Evolutionary conservation across 2,113 vertebrate genomes (phyloP).

Genomic region (Mastomys natalensis): DNA sequence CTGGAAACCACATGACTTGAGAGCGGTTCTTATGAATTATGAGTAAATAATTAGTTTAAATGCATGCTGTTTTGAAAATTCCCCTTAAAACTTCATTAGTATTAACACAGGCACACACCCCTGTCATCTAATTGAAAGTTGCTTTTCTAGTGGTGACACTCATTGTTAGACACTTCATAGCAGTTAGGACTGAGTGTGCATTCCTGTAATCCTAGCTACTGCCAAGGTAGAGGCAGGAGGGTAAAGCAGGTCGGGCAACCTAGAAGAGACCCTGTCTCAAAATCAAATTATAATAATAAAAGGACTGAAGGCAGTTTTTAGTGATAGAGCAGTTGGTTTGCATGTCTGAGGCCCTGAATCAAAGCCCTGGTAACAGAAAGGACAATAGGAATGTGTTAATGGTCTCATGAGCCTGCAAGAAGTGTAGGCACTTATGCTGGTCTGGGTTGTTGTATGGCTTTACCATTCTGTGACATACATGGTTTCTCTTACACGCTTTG

Average conservation of each 20-base stretch:
- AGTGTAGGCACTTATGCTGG: constrained; percentile 5
- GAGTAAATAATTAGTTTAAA: background rate
- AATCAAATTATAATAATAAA: background rate
- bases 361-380: background rate
- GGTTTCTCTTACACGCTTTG: background rate
- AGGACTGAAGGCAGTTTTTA: background rate
- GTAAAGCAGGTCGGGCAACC: background rate
- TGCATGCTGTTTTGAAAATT: constrained; percentile 4
- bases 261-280: background rate
- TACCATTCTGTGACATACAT: background rate
- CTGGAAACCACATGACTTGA: background rate
- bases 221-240: background rate
- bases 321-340: background rate
- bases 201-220: background rate
- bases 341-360: background rate
- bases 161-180: background rate
- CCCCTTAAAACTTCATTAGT: constrained; percentile 2
- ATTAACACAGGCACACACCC: background rate
- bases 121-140: constrained; percentile 50
- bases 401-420: background rate
- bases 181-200: background rate
- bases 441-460: constrained; percentile 42
- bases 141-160: constrained; percentile 28
- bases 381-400: too few relatives aligned
- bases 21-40: background rate